These are phyloP conservation scores for Neolamprologus tretocephalus DNA, from an alignment of 2,113 vertebrate species.

Conservation along the genomic window DNA sequence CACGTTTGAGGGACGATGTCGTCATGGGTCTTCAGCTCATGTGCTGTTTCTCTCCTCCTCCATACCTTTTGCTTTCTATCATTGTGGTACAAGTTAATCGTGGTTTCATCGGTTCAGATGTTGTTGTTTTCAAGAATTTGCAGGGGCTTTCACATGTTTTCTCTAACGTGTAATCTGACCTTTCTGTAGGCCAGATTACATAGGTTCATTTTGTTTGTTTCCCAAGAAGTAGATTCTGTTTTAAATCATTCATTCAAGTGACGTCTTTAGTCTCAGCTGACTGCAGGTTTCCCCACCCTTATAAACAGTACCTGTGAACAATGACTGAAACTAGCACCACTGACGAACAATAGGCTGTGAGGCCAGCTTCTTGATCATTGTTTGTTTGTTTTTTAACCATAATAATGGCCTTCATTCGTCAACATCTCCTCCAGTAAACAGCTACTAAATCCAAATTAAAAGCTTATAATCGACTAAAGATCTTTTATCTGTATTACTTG, in stretches of 20 bases:
- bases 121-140: fast-evolving
- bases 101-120: fast-evolving
- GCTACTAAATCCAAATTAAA: not conserved
- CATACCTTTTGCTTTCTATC: not conserved
- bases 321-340: not conserved
- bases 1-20: fast-evolving
- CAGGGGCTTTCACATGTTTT: not conserved
- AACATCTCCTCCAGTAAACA: not conserved
- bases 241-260: not conserved
- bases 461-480: fast-evolving
- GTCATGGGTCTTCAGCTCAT: fast-evolving
- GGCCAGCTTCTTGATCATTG: not conserved
- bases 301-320: not conserved
- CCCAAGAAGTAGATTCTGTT: not conserved
- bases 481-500: not conserved
- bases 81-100: not conserved
- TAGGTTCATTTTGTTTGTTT: not conserved
- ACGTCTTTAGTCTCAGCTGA: not conserved
- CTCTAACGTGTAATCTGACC: not conserved
- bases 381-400: not conserved
- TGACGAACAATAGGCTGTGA: not conserved
- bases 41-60: fast-evolving
- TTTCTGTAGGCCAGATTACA: not conserved
- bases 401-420: not conserved
- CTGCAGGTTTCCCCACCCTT: not conserved